These are phyloP conservation scores for Dipodomys merriami DNA, from an alignment of 2,113 vertebrate species.

Conservation along the genomic window DNA sequence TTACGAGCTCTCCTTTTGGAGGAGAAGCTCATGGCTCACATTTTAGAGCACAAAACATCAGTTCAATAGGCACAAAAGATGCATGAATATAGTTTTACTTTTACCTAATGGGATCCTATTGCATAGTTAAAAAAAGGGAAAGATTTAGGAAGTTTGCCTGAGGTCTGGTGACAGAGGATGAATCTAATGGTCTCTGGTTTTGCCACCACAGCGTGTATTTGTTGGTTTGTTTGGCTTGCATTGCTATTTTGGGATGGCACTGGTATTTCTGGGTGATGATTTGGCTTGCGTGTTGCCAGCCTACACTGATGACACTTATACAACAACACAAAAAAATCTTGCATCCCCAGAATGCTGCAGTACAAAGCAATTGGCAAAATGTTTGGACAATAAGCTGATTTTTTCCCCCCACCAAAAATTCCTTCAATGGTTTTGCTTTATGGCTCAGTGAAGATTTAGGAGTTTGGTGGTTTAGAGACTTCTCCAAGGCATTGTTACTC, in stretches of 20 bases:
- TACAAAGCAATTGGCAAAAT: background rate
- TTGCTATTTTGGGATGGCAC: background rate
- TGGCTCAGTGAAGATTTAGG: slow-evolving; percentile 69
- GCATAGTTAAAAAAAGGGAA: background rate
- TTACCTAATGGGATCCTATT: background rate
- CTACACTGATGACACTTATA: background rate
- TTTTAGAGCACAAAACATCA: background rate
- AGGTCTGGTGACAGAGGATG: background rate
- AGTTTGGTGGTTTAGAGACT: slow-evolving; percentile 49
- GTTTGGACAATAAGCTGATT: slow-evolving; percentile 1
- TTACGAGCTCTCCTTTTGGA: background rate
- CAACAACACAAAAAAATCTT: background rate
- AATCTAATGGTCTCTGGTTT: background rate
- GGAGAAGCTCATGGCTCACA: background rate
- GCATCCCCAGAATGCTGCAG: background rate
- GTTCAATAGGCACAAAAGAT: background rate
- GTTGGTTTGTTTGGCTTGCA: background rate
- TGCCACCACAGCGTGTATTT: background rate
- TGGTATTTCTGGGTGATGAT: too few relatives aligned
- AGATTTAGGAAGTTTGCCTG: slow-evolving; percentile 11
- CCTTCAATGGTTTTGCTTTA: background rate
- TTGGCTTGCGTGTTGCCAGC: background rate
- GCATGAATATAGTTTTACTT: background rate
- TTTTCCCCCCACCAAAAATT: background rate
- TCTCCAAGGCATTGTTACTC: slow-evolving; percentile 58